These are phyloP conservation scores for Bugula neritina DNA, from an alignment of 2,888 invertebrate genomes.

Conservation along the genomic window DNA sequence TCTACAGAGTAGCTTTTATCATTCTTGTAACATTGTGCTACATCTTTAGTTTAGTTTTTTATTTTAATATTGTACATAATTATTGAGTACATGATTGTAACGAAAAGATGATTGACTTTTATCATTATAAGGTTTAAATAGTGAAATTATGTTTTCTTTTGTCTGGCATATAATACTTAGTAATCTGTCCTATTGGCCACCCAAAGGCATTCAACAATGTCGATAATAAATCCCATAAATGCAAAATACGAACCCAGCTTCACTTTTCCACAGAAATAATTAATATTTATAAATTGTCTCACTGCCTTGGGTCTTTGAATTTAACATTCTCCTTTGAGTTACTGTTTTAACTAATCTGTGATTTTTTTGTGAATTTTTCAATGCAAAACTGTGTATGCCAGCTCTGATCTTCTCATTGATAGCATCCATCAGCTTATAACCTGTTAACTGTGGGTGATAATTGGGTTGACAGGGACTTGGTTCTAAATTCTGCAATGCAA, in stretches of 20 bases:
- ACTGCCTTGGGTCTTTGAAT: no score
- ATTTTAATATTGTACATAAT: neutral
- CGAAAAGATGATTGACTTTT: neutral
- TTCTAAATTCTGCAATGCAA: neutral
- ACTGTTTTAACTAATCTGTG: no score
- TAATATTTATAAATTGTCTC: no score
- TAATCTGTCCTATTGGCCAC: neutral
- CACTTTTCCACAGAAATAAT: no score
- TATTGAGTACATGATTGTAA: neutral
- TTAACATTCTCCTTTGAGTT: no score
- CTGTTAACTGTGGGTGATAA: neutral
- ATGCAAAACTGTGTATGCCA: neutral
- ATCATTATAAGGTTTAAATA: neutral
- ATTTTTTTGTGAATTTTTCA: neutral
- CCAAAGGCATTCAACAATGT: neutral
- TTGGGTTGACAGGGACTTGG: no score
- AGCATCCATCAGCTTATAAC: constrained; percentile 2
- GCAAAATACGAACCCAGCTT: neutral
- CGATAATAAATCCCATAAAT: neutral
- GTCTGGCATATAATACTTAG: neutral
- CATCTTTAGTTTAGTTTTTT: neutral
- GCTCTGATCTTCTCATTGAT: constrained; percentile 3
- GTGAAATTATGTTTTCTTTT: neutral
- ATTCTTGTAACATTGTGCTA: neutral
- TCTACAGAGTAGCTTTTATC: neutral